These are phyloP conservation scores for Phania funesta DNA, from an alignment of 2,888 invertebrate genomes.

Conservation along the genomic window DNA sequence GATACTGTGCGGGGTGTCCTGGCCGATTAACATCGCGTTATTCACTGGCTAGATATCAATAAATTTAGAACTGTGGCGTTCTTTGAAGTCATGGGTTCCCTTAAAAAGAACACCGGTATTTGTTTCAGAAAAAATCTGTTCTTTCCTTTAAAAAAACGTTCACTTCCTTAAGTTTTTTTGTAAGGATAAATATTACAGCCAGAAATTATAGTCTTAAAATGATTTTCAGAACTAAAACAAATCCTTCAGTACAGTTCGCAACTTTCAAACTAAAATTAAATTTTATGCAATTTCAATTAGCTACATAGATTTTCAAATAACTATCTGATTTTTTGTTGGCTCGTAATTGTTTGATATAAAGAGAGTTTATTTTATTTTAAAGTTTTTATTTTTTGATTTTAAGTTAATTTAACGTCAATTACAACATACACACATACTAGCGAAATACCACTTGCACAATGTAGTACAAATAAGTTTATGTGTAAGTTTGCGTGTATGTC, in stretches of 20 bases:
- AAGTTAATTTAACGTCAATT: constrained; percentile 61
- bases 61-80: no score
- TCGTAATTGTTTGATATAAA: constrained; percentile 23
- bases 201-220: no score
- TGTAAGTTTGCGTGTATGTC: not conserved
- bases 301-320: not conserved
- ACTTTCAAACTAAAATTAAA: not conserved
- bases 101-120: no score
- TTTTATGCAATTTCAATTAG: not conserved
- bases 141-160: no score
- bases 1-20: no score
- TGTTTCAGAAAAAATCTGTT: no score
- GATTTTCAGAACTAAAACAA: no score
- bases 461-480: not conserved
- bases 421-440: not conserved
- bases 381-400: constrained; percentile 15
- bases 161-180: no score
- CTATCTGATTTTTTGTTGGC: not conserved
- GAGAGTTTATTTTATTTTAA: constrained; percentile 1
- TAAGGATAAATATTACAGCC: no score
- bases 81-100: no score
- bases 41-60: no score
- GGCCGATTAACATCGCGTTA: no score
- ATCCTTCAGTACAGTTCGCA: not conserved
- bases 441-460: constrained; percentile 17